A percentile compares a stretch with the other conserved stretches of the same genome.
Conservation (phyloP, 1,140 invertebrate genomes). For the Pogonus chalceus region DNA sequence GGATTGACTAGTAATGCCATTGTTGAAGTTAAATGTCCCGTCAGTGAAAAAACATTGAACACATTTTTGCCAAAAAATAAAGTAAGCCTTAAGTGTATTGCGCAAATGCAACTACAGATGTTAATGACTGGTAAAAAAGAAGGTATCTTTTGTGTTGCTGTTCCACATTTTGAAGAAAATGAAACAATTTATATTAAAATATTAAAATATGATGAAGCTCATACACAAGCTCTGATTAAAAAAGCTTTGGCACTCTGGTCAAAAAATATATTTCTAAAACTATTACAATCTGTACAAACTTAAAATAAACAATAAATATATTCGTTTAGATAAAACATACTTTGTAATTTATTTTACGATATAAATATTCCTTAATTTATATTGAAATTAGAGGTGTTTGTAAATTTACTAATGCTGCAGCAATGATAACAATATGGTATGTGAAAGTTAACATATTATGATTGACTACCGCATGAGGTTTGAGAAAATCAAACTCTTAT, state of each 20-base stretch:
- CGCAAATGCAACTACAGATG: conserved; percentile 43
- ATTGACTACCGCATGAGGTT: too few species aligned
- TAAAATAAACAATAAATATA: conserved; percentile 8
- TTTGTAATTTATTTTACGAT: too few species aligned
- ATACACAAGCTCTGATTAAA: conserved; percentile 10
- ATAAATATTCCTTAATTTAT: too few species aligned
- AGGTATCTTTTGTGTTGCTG: conserved; percentile 20
- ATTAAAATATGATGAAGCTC: conserved; percentile 14
- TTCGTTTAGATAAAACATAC: conserved; percentile 12
- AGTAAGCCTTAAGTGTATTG: too few species aligned
- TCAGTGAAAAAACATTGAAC: conserved; percentile 32
- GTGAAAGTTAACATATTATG: too few species aligned
- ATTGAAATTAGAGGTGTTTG: too few species aligned
- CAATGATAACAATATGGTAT: too few species aligned
- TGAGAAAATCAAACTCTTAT: too few species aligned
- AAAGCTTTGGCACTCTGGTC: conserved; percentile 8
- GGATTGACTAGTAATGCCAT: conserved; percentile 36
- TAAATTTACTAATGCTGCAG: too few species aligned
- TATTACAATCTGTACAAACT: conserved; percentile 4
- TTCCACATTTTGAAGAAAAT: conserved; percentile 20
- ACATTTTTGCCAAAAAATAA: too few species aligned
- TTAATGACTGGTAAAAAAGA: conserved; percentile 27
- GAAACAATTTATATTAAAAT: conserved; percentile 12
- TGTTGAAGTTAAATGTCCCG: conserved; percentile 39
- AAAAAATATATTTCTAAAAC: conserved; percentile 8